Conservation (phyloP, 2,113 vertebrate species). For the Leucosticte australis region DNA sequence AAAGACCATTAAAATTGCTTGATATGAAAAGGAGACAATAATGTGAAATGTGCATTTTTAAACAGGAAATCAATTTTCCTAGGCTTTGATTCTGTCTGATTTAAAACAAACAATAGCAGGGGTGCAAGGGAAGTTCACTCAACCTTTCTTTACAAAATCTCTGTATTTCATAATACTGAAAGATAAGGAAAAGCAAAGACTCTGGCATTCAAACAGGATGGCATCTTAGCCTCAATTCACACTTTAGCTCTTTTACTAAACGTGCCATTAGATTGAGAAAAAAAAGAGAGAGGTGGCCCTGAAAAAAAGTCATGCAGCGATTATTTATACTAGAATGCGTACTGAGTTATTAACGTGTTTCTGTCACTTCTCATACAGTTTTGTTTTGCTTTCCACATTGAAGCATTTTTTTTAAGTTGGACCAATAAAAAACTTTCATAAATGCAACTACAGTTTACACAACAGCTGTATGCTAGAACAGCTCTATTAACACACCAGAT, state of each 20-base stretch:
- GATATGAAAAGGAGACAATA: background rate
- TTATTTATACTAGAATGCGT: background rate
- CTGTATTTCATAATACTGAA: background rate
- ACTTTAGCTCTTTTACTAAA: background rate
- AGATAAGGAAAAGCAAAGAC: background rate
- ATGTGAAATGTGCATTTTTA: background rate
- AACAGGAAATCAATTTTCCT: background rate
- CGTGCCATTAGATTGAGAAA: background rate
- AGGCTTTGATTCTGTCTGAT: background rate
- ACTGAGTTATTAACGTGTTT: background rate
- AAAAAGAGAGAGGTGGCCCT: background rate
- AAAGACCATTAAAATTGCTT: background rate
- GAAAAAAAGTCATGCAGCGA: background rate
- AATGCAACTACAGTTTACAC: background rate
- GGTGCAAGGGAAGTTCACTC: background rate
- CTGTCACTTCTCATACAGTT: background rate
- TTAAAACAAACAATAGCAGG: background rate
- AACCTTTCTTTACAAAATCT: background rate
- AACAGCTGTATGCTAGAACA: background rate
- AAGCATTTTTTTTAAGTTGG: background rate
- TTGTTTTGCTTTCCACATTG: background rate
- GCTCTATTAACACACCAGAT: background rate
- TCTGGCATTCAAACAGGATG: background rate
- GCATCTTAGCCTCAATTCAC: background rate
- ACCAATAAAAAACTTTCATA: background rate